Conservation (phyloP, 2,113 vertebrate species). For the Corythornis vintsioides region DNA sequence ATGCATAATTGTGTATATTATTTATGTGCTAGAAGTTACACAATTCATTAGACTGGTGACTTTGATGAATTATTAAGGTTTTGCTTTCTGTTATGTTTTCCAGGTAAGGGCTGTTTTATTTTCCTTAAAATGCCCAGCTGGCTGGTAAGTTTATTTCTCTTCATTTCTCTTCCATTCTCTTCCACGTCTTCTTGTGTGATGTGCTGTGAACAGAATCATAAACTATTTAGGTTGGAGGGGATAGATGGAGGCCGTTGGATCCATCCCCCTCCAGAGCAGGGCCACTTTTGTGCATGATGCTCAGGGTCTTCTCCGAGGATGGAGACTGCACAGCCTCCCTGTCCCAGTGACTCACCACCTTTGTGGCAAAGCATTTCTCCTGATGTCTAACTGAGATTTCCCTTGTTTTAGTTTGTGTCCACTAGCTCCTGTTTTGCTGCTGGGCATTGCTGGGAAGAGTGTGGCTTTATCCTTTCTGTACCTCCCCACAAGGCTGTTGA, state of each 20-base stretch:
- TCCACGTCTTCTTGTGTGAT: background rate
- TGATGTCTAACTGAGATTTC: background rate
- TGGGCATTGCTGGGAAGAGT: background rate
- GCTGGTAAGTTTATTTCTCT: conserved; percentile 28
- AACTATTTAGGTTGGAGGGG: background rate
- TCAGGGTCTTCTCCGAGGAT: background rate
- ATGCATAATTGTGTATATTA: background rate
- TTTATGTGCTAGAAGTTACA: background rate
- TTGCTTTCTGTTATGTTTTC: conserved; percentile 51
- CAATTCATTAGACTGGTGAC: background rate
- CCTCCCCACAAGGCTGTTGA: accelerated
- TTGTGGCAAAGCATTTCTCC: background rate
- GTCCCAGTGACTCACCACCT: background rate
- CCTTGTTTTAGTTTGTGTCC: background rate
- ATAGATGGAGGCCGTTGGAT: background rate
- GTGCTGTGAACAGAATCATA: background rate
- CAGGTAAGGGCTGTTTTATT: conserved; percentile 49
- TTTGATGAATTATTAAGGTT: conserved; percentile 32
- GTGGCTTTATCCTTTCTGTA: background rate
- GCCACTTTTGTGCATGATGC: background rate
- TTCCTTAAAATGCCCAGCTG: background rate
- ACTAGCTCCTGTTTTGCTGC: background rate
- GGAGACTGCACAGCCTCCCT: background rate
- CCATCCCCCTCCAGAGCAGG: background rate
- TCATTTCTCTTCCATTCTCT: background rate